Conservation (phyloP, 2,113 vertebrate species). For the Corythaixoides concolor region DNA sequence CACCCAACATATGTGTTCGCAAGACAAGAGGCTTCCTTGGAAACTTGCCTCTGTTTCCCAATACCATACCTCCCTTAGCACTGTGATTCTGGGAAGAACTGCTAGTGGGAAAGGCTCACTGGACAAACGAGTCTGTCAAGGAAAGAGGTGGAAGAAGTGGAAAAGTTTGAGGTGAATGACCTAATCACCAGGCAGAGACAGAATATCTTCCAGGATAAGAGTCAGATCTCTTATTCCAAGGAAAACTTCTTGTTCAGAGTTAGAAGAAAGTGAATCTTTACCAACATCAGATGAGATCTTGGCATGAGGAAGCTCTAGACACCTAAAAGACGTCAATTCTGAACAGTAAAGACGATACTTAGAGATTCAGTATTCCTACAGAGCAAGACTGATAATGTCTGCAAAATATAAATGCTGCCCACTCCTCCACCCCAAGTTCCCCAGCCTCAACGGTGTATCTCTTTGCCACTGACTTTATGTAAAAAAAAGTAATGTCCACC, state of each 20-base stretch:
- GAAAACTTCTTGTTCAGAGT: background rate
- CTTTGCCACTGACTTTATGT: background rate
- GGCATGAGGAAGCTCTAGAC: background rate
- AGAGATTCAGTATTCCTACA: background rate
- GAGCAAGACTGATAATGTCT: background rate
- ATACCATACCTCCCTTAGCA: background rate
- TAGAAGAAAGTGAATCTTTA: background rate
- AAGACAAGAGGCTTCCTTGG: background rate
- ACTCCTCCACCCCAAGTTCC: background rate
- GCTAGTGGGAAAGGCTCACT: background rate
- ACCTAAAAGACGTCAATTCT: background rate
- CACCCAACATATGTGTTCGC: rapidly evolving
- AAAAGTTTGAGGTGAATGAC: background rate
- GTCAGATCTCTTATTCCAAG: background rate
- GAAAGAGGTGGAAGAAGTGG: background rate
- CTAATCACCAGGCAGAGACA: background rate
- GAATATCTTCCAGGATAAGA: background rate
- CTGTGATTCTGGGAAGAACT: background rate
- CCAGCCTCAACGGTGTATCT: no score
- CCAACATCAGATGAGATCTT: background rate
- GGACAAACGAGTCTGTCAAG: background rate
- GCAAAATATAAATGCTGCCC: background rate
- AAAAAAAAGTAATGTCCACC: background rate
- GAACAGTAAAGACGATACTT: background rate
- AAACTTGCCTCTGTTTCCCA: background rate